These are phyloP conservation scores for Telmatherina bonti DNA, from an alignment of 2,797 vertebrate species.

Conservation along the genomic window DNA sequence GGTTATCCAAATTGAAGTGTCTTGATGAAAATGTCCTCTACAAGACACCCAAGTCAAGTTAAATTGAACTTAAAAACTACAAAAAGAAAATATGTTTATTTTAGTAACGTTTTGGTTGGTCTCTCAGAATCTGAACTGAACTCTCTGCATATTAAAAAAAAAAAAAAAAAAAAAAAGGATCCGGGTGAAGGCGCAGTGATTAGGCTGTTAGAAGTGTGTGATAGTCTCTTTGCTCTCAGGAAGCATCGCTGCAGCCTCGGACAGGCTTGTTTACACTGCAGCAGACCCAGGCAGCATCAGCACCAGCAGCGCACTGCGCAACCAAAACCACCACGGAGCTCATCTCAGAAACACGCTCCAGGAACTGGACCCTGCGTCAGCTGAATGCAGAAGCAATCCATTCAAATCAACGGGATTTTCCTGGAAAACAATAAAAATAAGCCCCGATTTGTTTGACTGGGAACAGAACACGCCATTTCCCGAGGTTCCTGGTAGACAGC, in stretches of 20 bases:
- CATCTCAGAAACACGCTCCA: background rate
- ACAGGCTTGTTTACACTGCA: slow-evolving; percentile 71
- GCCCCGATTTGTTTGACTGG: background rate
- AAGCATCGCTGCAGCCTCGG: slow-evolving; percentile 40
- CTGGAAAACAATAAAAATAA: background rate
- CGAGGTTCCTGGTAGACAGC: slow-evolving; percentile 5
- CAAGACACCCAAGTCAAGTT: slow-evolving; percentile 22
- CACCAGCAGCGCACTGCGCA: slow-evolving; percentile 70
- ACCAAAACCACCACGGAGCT: slow-evolving; percentile 13
- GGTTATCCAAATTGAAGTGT: slow-evolving; percentile 1
- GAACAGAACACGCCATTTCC: background rate
- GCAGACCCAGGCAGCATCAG: slow-evolving; percentile 47
- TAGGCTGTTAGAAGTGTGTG: background rate
- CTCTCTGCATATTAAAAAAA: background rate
- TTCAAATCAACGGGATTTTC: background rate
- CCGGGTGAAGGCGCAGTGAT: background rate
- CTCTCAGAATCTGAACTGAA: background rate
- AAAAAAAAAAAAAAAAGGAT: background rate
- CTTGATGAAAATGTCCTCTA: slow-evolving; percentile 2
- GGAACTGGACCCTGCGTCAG: background rate
- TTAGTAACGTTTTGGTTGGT: background rate
- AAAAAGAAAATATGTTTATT: slow-evolving; percentile 8
- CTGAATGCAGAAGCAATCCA: background rate
- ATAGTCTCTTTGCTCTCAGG: slow-evolving; percentile 7
- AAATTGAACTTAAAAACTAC: background rate